These are phyloP conservation scores for Plutella xylostella DNA, from an alignment of 2,888 invertebrate species.

Conservation along the genomic window DNA sequence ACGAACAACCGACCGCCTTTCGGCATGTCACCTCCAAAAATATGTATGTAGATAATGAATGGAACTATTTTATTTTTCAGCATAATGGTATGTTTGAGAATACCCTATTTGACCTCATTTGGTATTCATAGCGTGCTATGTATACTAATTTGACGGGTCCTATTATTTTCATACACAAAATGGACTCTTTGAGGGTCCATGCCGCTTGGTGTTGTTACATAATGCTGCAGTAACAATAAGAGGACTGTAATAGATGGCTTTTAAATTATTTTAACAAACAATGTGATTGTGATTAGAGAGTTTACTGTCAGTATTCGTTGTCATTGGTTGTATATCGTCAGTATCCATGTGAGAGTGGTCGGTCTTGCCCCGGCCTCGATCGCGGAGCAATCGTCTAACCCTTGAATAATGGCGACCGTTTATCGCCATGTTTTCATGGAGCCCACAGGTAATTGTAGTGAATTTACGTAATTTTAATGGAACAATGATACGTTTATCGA, in stretches of 20 bases:
- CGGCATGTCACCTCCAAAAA: constrained; percentile 45
- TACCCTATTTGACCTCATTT: constrained; percentile 66
- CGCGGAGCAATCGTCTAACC: constrained; percentile 17
- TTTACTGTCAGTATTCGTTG: too few species aligned
- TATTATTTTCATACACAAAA: constrained; percentile 54
- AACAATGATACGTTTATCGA: constrained; percentile 34
- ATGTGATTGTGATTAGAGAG: too few species aligned
- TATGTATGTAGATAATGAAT: constrained; percentile 47
- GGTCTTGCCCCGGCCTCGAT: too few species aligned
- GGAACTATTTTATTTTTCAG: constrained; percentile 65
- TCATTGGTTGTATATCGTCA: too few species aligned
- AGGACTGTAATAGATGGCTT: background rate
- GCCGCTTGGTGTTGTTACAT: constrained; percentile 32
- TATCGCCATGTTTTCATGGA: constrained; percentile 22
- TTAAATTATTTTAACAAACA: background rate
- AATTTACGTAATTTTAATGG: constrained; percentile 32
- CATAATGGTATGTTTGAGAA: constrained; percentile 56
- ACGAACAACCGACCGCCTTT: constrained; percentile 49
- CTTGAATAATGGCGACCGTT: constrained; percentile 26
- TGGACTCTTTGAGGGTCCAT: constrained; percentile 47
- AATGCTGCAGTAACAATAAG: constrained; percentile 2
- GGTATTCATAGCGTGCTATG: constrained; percentile 62
- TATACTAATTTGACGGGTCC: constrained; percentile 62
- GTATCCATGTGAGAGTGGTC: too few species aligned
- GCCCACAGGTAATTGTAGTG: constrained; percentile 27